A percentile compares a stretch with the other conserved stretches of the same genome.
Conservation (phyloP, 35 echinoderm and acorn worm species). For the Hemicentrotus pulcherrimus region DNA sequence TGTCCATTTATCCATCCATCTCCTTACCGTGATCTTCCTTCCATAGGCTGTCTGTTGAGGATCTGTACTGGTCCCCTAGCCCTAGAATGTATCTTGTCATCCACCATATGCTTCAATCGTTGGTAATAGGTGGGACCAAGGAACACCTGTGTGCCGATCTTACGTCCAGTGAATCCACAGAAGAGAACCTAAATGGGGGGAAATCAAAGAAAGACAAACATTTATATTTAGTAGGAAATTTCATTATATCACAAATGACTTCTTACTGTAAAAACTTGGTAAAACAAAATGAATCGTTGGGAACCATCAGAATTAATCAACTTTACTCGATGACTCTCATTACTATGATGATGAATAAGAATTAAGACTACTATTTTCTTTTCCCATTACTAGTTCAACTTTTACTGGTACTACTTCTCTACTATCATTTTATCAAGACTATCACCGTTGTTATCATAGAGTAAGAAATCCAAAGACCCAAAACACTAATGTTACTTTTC, state of each 20-base stretch:
- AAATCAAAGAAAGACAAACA: neutral
- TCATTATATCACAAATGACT: neutral
- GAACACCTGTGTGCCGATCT: constrained; percentile 89
- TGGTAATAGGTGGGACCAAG: constrained; percentile 98
- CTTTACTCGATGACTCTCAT: too few species aligned
- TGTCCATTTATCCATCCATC: neutral
- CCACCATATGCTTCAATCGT: constrained; percentile 97
- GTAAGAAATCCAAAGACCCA: too few species aligned
- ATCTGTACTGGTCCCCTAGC: constrained; percentile 94
- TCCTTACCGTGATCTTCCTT: constrained; percentile 94
- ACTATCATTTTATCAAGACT: too few species aligned
- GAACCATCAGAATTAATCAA: too few species aligned
- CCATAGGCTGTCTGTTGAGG: constrained; percentile 97
- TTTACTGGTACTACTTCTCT: too few species aligned
- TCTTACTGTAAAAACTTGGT: neutral
- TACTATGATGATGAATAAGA: too few species aligned
- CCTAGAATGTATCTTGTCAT: constrained; percentile 98
- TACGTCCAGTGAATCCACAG: constrained; percentile 89
- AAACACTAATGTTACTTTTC: too few species aligned
- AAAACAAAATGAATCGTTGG: too few species aligned
- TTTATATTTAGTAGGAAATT: neutral
- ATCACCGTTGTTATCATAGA: too few species aligned
- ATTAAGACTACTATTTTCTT: too few species aligned
- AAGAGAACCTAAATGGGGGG: constrained; percentile 70
- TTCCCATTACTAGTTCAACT: too few species aligned